phyloP scores from a whole-genome alignment of 2,888 invertebrate species.

The Apamea epomidion region DNA sequence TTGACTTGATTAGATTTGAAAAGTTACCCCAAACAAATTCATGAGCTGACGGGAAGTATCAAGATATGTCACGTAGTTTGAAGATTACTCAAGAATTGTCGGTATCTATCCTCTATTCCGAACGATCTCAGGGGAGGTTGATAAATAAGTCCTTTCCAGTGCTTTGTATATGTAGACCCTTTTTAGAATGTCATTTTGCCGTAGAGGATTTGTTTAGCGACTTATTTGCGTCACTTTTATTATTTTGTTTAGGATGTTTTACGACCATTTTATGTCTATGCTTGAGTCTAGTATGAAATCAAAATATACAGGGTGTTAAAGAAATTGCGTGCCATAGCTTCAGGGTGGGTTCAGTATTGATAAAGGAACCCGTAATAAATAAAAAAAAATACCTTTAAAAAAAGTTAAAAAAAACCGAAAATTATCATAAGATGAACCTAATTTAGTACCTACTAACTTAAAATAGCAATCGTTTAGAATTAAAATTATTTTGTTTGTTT shows the following conservation, averaged over 20 bases:
- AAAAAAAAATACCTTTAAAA: too few relatives aligned
- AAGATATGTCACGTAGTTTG: conserved; percentile 32
- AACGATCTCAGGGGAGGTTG: conserved; percentile 18
- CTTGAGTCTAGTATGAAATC: not conserved
- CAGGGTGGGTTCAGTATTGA: too few relatives aligned
- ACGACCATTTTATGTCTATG: not conserved
- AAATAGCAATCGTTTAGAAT: too few relatives aligned
- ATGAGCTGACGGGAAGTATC: conserved; percentile 11
- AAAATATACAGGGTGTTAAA: too few relatives aligned
- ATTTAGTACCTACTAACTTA: too few relatives aligned
- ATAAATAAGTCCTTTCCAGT: conserved; percentile 60
- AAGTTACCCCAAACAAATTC: not conserved
- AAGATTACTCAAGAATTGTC: conserved; percentile 39
- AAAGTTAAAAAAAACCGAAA: too few relatives aligned
- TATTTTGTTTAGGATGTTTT: conserved; percentile 32
- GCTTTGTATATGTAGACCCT: conserved; percentile 52
- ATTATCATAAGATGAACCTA: too few relatives aligned
- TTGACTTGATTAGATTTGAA: too few relatives aligned
- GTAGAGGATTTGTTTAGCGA: conserved; percentile 23
- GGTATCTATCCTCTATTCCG: conserved; percentile 15
- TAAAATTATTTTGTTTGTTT: too few relatives aligned
- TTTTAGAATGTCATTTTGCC: conserved; percentile 47
- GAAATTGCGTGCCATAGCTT: too few relatives aligned
- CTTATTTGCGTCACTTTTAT: conserved; percentile 33
- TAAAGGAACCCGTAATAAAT: too few relatives aligned